Percentiles rank a stretch among this genome's conserved stretches.
phyloP scores from a whole-genome alignment of 2,113 vertebrate species.

The Stegostoma tigrinum region DNA sequence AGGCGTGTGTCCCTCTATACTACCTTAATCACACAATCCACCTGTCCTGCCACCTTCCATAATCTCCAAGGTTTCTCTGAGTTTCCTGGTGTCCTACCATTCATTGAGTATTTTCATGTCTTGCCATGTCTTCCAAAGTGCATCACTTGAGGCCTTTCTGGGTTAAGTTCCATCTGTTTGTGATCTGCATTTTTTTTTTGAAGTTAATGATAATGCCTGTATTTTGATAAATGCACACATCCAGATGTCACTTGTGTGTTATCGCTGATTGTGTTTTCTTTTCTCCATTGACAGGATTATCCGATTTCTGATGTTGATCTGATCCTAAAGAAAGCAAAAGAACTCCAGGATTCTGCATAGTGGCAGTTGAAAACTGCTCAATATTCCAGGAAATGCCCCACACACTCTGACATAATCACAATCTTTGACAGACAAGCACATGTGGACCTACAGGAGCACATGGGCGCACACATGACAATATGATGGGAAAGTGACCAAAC shows the following conservation, averaged over 20 bases:
- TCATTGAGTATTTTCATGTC: too few species aligned
- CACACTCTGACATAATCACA: background rate
- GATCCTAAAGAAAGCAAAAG: slow-evolving; percentile 90
- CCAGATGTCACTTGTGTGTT: background rate
- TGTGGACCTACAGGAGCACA: background rate
- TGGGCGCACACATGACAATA: background rate
- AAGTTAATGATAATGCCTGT: background rate
- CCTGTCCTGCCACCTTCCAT: too few species aligned
- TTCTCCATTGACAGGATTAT: slow-evolving; percentile 68
- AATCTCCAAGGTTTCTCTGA: too few species aligned
- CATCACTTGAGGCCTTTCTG: too few species aligned
- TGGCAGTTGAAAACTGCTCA: background rate
- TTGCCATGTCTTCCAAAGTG: too few species aligned
- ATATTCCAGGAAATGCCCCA: background rate
- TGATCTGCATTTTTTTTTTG: background rate
- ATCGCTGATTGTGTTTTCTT: background rate
- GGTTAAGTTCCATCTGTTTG: too few species aligned
- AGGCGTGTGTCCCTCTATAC: too few species aligned
- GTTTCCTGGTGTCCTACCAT: too few species aligned
- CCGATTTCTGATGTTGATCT: slow-evolving; percentile 88
- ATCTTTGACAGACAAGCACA: background rate
- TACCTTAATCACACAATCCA: too few species aligned
- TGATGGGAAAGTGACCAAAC: slow-evolving; percentile 36
- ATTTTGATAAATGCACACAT: background rate
- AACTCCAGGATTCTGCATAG: slow-evolving; percentile 82